These are phyloP conservation scores for Diadumene lineata DNA, from an alignment of 92 coral and sea anemone species.

Conservation along the genomic window DNA sequence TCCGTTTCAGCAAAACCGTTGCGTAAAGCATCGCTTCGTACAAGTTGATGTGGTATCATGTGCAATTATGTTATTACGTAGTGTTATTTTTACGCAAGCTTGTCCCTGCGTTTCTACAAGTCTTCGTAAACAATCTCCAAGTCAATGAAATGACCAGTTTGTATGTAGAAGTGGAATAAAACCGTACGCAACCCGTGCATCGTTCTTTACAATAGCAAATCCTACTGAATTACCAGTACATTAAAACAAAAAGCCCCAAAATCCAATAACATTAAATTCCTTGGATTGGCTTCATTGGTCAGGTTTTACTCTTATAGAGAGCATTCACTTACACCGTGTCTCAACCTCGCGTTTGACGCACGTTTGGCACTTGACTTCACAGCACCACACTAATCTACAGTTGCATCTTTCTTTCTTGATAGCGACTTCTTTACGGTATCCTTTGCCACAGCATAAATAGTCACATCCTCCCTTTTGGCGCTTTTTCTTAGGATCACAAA, in stretches of 20 bases:
- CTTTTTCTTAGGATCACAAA: conserved; percentile 54
- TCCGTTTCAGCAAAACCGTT: too few relatives aligned
- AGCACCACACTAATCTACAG: conserved; percentile 66
- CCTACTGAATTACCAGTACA: background rate
- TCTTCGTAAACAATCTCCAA: background rate
- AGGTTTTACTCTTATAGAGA: background rate
- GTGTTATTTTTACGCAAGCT: too few relatives aligned
- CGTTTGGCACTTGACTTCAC: conserved; percentile 59
- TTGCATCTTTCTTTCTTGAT: conserved; percentile 52
- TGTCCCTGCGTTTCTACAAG: background rate
- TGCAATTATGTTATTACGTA: too few relatives aligned
- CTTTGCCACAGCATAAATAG: conserved; percentile 90
- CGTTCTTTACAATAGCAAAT: background rate
- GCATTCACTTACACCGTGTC: conserved; percentile 46
- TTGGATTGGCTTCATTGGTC: background rate
- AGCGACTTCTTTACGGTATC: conserved; percentile 28
- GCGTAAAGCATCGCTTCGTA: too few relatives aligned
- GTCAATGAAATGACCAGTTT: background rate
- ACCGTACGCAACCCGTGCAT: too few relatives aligned
- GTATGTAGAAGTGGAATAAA: too few relatives aligned
- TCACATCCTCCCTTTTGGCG: conserved; percentile 69
- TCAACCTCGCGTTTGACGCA: conserved; percentile 45
- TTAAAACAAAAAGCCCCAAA: too few relatives aligned
- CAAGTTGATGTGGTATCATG: too few relatives aligned
- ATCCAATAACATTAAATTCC: background rate